A percentile compares a stretch with the other conserved stretches of the same genome.
These are phyloP conservation scores for Gyrodactylus bullatarudis DNA, from an alignment of 1,140 invertebrate genomes.

Conservation along the genomic window DNA sequence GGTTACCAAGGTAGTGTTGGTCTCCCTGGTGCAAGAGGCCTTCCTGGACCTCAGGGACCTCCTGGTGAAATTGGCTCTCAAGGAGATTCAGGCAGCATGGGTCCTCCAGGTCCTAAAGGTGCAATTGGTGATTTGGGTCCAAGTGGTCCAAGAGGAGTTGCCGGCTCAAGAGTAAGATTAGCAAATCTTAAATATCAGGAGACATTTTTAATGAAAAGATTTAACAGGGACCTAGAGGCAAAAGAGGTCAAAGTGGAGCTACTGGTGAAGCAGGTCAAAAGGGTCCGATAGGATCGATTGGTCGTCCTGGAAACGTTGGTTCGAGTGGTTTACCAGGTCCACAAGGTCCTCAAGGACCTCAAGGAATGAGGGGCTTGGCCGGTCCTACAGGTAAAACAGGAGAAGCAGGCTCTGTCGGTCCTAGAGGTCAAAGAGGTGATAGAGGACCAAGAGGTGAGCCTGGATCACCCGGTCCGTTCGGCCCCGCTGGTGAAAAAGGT, in stretches of 20 bases:
- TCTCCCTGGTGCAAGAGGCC: conserved; percentile 6
- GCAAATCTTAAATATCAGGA: background rate
- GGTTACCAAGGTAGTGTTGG: conserved; percentile 5
- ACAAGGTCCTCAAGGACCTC: background rate
- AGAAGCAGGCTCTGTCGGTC: conserved; percentile 6
- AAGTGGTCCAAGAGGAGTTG: background rate
- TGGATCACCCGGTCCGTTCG: background rate
- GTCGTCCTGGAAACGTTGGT: background rate
- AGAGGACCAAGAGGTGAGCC: background rate
- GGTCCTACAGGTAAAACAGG: conserved; percentile 25
- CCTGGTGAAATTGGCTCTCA: conserved; percentile 2
- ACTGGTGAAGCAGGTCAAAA: background rate
- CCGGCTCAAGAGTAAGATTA: background rate
- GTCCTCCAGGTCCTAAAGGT: conserved; percentile 25
- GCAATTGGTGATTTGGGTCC: conserved; percentile 3
- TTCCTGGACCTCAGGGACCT: conserved; percentile 8
- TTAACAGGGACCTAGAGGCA: background rate
- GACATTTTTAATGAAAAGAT: background rate
- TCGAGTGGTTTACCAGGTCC: background rate
- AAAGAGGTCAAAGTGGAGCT: background rate
- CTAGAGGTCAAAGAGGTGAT: conserved; percentile 4
- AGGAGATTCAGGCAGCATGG: conserved; percentile 11
- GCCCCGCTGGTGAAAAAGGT: conserved; percentile 1
- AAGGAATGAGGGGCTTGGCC: conserved; percentile 10
- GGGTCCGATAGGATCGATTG: background rate